These are phyloP conservation scores for Monochamus saltuarius DNA, from an alignment of 1,140 invertebrate species.

Conservation along the genomic window DNA sequence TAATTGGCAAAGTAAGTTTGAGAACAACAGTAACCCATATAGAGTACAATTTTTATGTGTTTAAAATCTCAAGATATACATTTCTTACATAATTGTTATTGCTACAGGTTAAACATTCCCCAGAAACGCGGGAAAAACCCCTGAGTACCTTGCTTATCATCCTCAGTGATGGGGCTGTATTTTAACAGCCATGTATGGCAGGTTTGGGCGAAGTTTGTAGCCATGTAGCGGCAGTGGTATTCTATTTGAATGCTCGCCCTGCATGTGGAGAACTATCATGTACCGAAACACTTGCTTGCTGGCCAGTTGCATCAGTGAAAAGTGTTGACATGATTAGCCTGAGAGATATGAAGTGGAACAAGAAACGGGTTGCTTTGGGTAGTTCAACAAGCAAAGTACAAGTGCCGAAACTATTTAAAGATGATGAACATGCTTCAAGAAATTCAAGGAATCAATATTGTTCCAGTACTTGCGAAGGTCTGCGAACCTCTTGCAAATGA, in stretches of 20 bases:
- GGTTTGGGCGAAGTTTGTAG: slow-evolving; percentile 19
- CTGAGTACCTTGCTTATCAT: slow-evolving; percentile 5
- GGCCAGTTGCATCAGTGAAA: slow-evolving; percentile 1
- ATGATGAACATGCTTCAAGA: no score
- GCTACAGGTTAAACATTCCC: slow-evolving; percentile 18
- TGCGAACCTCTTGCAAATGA: no score
- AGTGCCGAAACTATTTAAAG: no score
- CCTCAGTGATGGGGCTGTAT: slow-evolving; percentile 13
- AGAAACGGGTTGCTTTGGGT: no score
- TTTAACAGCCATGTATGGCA: slow-evolving; percentile 15
- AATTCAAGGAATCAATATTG: no score
- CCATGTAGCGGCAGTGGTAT: slow-evolving; percentile 5
- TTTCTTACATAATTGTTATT: neutral
- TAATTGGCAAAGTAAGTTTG: no score
- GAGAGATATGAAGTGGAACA: slow-evolving; percentile 4
- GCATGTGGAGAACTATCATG: neutral
- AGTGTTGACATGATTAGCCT: slow-evolving; percentile 1
- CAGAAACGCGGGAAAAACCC: neutral
- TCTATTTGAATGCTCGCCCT: neutral
- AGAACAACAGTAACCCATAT: no score
- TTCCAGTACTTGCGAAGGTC: no score
- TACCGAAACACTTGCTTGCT: slow-evolving; percentile 1
- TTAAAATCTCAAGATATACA: neutral
- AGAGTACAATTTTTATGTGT: no score
- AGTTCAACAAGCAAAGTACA: no score